Conservation (phyloP, 2,113 vertebrate species). For the Sisor rabdophorus region DNA sequence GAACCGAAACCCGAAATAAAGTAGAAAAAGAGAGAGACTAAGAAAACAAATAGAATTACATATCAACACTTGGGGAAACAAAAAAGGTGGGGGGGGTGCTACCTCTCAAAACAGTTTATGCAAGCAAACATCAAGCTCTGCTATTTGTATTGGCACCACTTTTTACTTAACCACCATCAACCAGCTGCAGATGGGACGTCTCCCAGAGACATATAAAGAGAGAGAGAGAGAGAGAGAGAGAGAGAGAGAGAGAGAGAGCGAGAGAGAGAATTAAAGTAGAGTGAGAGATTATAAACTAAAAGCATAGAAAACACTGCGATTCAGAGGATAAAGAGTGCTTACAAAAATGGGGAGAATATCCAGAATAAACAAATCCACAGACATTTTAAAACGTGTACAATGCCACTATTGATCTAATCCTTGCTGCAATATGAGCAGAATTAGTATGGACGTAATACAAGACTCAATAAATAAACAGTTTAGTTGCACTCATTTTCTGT, state of each 20-base stretch:
- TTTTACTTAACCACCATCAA: conserved; percentile 87
- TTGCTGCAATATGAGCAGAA: conserved; percentile 56
- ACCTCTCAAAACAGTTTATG: conserved; percentile 98
- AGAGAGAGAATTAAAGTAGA: conserved; percentile 9
- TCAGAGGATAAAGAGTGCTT: conserved; percentile 8
- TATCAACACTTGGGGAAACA: conserved; percentile 19
- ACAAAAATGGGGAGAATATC: background rate
- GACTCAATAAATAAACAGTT: conserved; percentile 46
- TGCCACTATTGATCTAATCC: conserved; percentile 63
- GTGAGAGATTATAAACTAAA: background rate
- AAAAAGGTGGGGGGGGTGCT: conserved; percentile 66
- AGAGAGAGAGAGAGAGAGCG: background rate
- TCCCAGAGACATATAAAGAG: conserved; percentile 34
- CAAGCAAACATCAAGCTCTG: conserved; percentile 92
- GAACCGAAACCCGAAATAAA: conserved; percentile 27
- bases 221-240: background rate
- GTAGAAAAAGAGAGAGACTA: background rate
- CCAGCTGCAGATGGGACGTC: conserved; percentile 85
- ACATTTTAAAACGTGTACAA: conserved; percentile 1
- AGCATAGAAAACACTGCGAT: background rate
- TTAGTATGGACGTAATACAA: conserved; percentile 66
- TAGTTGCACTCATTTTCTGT: conserved; percentile 48
- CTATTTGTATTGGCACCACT: conserved; percentile 94
- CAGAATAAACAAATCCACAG: conserved; percentile 21
- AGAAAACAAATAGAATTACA: conserved; percentile 30